These are phyloP conservation scores for Panulirus ornatus DNA, from an alignment of 1,140 invertebrate genomes.

Conservation along the genomic window DNA sequence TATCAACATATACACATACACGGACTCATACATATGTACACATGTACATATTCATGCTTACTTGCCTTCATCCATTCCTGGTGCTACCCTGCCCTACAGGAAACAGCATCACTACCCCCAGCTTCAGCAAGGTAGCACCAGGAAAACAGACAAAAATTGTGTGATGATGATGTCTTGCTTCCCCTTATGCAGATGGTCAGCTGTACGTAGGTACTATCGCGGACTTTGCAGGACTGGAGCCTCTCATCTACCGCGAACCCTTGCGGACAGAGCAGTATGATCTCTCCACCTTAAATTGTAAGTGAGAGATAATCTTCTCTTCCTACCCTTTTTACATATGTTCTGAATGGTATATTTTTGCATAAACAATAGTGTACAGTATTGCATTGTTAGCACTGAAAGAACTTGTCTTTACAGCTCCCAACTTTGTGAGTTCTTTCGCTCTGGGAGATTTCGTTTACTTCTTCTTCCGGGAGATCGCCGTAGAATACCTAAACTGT, in stretches of 20 bases:
- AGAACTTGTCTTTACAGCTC: conserved; percentile 84
- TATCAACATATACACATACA: too few relatives aligned
- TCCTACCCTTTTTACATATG: not conserved
- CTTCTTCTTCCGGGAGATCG: conserved; percentile 98
- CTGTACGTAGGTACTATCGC: conserved; percentile 81
- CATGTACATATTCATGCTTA: too few relatives aligned
- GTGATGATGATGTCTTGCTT: too few relatives aligned
- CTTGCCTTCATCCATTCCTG: too few relatives aligned
- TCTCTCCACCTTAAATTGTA: conserved; percentile 76
- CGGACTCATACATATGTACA: too few relatives aligned
- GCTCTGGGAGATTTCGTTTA: conserved; percentile 95
- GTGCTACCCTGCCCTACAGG: too few relatives aligned
- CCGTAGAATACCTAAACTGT: conserved; percentile 97
- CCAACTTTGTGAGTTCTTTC: conserved; percentile 97
- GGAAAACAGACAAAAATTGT: too few relatives aligned
- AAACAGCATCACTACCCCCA: too few relatives aligned
- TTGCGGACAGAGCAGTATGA: conserved; percentile 79
- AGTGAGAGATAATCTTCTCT: too few relatives aligned
- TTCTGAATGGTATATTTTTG: not conserved
- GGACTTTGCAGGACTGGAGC: conserved; percentile 80
- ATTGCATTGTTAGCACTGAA: not conserved
- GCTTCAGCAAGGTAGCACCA: too few relatives aligned
- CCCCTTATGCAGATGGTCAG: conserved; percentile 76
- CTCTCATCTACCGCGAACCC: conserved; percentile 80
- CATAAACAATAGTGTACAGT: not conserved